Evolutionary conservation across 2,113 vertebrate species (phyloP).

Genomic region (Syngnathoides biaculeatus): DNA sequence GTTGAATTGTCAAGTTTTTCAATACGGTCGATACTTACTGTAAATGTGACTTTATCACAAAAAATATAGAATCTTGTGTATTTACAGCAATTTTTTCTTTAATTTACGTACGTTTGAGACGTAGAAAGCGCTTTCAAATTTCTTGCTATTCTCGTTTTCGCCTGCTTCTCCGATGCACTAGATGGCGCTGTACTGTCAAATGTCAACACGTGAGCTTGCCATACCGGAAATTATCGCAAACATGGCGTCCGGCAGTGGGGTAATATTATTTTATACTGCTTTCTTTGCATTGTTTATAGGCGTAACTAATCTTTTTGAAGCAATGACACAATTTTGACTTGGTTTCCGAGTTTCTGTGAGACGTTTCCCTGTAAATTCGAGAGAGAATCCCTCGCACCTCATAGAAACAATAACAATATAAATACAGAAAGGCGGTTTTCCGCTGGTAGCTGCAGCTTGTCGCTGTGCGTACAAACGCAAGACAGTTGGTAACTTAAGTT

Average conservation of each 20-base stretch:
- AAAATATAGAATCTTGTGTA: no score
- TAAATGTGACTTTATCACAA: no score
- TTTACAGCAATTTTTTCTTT: no score
- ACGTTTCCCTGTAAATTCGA: not conserved
- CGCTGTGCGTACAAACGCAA: no score
- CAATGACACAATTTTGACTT: not conserved
- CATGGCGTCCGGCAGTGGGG: constrained; percentile 71
- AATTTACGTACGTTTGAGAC: no score
- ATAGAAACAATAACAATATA: not conserved
- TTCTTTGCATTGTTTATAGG: not conserved
- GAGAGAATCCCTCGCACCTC: no score
- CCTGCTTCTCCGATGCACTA: not conserved
- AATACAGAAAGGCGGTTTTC: not conserved
- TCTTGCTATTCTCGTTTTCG: not conserved
- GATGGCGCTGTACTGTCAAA: not conserved
- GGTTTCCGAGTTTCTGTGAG: no score
- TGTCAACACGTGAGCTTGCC: constrained; percentile 7
- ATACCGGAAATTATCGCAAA: constrained; percentile 16
- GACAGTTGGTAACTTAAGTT: not conserved
- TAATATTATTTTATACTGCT: constrained; percentile 21
- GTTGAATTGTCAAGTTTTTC: no score
- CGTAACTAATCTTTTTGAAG: not conserved
- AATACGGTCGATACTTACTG: no score
- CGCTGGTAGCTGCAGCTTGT: not conserved
- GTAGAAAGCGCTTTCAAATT: no score